Evolutionary conservation across 2,888 invertebrate species (phyloP).

Genomic region (Agrochola macilenta): DNA sequence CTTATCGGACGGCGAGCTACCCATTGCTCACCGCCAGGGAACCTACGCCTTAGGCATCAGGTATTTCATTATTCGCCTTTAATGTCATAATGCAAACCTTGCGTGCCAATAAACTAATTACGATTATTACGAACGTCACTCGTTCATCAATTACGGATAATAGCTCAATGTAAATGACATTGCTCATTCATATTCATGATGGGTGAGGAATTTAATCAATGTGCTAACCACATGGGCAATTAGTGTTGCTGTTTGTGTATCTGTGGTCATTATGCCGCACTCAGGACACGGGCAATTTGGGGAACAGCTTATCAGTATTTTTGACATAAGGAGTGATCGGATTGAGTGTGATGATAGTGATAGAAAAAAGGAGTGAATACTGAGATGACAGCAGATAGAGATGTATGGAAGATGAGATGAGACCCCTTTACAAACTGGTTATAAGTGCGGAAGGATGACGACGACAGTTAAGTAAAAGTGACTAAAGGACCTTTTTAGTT

Average conservation of each 20-base stretch:
- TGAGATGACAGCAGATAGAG: background rate
- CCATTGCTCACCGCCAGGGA: too few species aligned
- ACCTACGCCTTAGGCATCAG: background rate
- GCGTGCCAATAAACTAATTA: conserved; percentile 60
- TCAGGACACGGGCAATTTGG: conserved; percentile 45
- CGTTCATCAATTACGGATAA: conserved; percentile 69
- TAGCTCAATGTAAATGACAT: conserved; percentile 74
- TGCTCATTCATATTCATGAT: conserved; percentile 79
- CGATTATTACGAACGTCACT: conserved; percentile 61
- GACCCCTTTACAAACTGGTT: background rate
- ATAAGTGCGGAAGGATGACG: background rate
- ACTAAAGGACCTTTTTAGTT: background rate
- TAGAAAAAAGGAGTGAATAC: background rate
- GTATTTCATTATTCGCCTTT: conserved; percentile 21
- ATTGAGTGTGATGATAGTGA: too few species aligned
- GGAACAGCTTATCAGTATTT: conserved; percentile 25
- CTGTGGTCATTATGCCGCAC: conserved; percentile 58
- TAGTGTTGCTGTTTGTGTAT: conserved; percentile 65
- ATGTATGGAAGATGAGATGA: background rate
- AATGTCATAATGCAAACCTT: conserved; percentile 44
- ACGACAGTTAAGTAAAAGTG: background rate
- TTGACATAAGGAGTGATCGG: too few species aligned
- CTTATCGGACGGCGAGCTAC: too few species aligned
- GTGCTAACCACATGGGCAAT: conserved; percentile 71
- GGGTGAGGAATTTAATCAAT: conserved; percentile 78